Base-by-base conservation (phyloP, 2,888 invertebrate genomes). In the Anthrax anthrax region DNA sequence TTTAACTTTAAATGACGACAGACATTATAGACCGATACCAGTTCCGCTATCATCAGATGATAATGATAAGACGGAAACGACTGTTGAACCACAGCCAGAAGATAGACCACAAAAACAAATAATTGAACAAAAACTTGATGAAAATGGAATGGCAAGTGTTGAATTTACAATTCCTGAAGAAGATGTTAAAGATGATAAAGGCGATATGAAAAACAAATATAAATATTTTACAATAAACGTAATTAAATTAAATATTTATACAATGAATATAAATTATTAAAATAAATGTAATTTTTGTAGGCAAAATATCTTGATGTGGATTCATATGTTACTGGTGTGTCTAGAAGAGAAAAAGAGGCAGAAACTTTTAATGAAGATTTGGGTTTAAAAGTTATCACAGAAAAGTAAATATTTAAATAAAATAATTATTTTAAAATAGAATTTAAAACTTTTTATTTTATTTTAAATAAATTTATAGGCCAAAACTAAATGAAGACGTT, bases 291-390 rank as follows among this genome's bases (percentile, higher is more conserved):
- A n/a, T 27, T 12, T 4, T 57, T 55, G 29, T 60, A 84, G 82
- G 80, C 84, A 12, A 77, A 79, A 59, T 88, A 85, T 62, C 73
- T 79, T 57, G 83, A 83, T 56, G 73, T 85, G 36, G 77, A 46
- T 17, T 34, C 32, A 32, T 34, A 37, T 13, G 13, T 51, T 29
- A 47, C 39, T 10, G 37, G 41, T 8, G 3, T 81, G 49, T 84
- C 85, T 60, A 77, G 82, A 62, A 77, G 87, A 47, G 78, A 84
- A 2, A 78, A 81, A 55, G 49, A 39, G 1, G 37, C 4, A 23
- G 23, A 8, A 23, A 23, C 32, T 29, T 37, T 47, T 49, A 14
- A 37, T 13, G 13, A 32, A 12, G 29, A 32, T 12, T 36, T 36
- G 6, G n/a, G 19, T 59, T 73, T 74, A 9, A 60, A 62, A 13